Base-by-base conservation (phyloP, 2,113 vertebrate species). In the Toxostoma redivivum region DNA sequence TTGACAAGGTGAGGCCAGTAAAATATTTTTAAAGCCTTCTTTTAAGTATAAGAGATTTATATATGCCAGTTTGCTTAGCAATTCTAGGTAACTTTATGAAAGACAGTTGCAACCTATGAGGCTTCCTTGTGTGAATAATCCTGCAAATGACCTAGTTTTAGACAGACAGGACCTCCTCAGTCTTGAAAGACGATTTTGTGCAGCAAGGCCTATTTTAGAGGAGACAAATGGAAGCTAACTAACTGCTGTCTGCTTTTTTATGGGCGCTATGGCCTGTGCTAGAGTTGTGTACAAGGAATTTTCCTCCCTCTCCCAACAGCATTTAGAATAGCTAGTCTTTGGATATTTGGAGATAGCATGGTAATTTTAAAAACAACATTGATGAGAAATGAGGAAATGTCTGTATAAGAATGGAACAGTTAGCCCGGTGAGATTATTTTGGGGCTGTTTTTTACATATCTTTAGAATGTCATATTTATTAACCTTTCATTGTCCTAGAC, bases 1-100 rank as follows among this genome's bases (percentile, higher is more conserved):
- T 99, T 94, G 99, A 99, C 95, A 99, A 99, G 98, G 99, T 99
- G 94, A 85, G 89, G 62, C 8, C 28, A 37, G 28, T 60, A 25
- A 28, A 53, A 4, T 51, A 5, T 61, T 90, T 37, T 50, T 23
- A 15, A 50, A 51, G 11, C 10, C 5, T 5, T 56, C 67, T 84
- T 44, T n/a, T 6, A 51, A 17, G 24, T 22, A 2, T 40, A 6
- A 15, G 14, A 50, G n/a, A 7, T 4, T 51, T 58, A 24, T 7
- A 4, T 25, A 2, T 84, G 5, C 15, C 18, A 12, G 12, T 69
- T 70, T 42, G 37, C 53, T 85, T 24, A 82, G 17, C 33, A 65
- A 4, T 72, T 57, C 24, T 62, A 27, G 37, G 6, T 67, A 27
- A 58, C 48, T 65, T 81, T 18, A 38, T 44, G 40, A 66, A 35